A percentile compares a stretch with the other conserved stretches of the same genome.
These are phyloP conservation scores for Anabacerthia variegaticeps DNA, from an alignment of 2,797 vertebrate genomes.

Conservation along the genomic window DNA sequence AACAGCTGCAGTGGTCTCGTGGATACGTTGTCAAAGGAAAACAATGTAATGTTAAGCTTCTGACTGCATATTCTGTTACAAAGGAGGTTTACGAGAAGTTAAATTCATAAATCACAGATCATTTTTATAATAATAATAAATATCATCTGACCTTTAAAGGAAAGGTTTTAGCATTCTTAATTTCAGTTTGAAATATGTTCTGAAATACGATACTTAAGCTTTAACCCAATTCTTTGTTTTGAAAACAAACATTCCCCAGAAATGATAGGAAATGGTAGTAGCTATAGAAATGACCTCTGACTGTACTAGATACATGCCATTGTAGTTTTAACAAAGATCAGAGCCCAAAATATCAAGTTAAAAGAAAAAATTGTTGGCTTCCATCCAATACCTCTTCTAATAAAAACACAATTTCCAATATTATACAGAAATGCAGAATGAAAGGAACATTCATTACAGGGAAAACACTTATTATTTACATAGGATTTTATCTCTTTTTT, in stretches of 20 bases:
- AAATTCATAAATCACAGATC: slow-evolving; percentile 98
- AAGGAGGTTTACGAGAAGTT: slow-evolving; percentile 93
- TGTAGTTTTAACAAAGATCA: slow-evolving; percentile 82
- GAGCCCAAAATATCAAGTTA: slow-evolving; percentile 83
- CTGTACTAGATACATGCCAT: slow-evolving; percentile 81
- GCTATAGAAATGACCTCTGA: slow-evolving; percentile 84
- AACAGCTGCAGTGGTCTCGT: slow-evolving; percentile 98
- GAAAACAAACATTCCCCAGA: slow-evolving; percentile 88
- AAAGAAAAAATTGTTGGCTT: slow-evolving; percentile 80
- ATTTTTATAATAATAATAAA: slow-evolving; percentile 90
- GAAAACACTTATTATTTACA: slow-evolving; percentile 79
- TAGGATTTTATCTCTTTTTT: slow-evolving; percentile 75
- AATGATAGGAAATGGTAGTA: slow-evolving; percentile 81
- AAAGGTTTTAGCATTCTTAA: slow-evolving; percentile 89
- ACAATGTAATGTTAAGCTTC: slow-evolving; percentile 99
- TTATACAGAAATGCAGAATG: slow-evolving; percentile 76
- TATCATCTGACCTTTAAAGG: slow-evolving; percentile 97
- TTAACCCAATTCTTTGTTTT: slow-evolving; percentile 85
- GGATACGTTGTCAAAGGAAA: slow-evolving; percentile 98
- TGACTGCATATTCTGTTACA: slow-evolving; percentile 97
- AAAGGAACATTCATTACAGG: slow-evolving; percentile 78
- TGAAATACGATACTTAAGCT: slow-evolving; percentile 90
- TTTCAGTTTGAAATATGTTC: slow-evolving; percentile 92
- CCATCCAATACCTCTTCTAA: slow-evolving; percentile 75
- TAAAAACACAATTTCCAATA: slow-evolving; percentile 79